Evolutionary conservation across 2,113 vertebrate species (phyloP), one percentile per base, ranked within the genome.

Genomic region (Hippocampus zosterae): DNA sequence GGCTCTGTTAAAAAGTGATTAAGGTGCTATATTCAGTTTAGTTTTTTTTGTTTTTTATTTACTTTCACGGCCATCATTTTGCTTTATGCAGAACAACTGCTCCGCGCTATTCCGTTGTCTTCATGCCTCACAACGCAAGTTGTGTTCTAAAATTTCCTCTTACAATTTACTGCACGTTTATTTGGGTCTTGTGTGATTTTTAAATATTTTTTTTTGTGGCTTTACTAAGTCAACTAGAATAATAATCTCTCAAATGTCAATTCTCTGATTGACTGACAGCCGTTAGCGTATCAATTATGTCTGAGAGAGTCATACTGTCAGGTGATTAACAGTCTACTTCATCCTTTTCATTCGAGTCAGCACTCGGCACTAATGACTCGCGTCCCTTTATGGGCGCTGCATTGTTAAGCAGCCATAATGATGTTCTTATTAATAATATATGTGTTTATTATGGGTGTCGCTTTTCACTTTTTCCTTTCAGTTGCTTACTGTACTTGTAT

Each of bases 391-490:
- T 76, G 77, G 69, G 71, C 16, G 21, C 63, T 72, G 76, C 75
- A 75, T 75, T 79, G 71, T 82, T 79, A 83, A 77, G 76, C 71
- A 85, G 71, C 67, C 55, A 75, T 82, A 85, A 85, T 82, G 74
- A 87, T 81, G 69, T 70, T 70, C 68, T 86, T 82, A 85, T 84
- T 79, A 79, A 83, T 83, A 84, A 87, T 84, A 53, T 56, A 80
- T 41, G 56, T 57, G 69, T 25, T 77, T 81, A 76, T 82, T 84
- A 77, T 75, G 52, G 69, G 48, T 57, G 13, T 55, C 50, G 63
- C 29, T 69, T 52, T 59, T 68, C 40, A 25, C 62, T 42, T 67
- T 33, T 53, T 64, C 29, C 57, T 50, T 23, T 44, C 37, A 65
- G 25, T 59, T 40, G 18, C 33, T 41, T 37, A 62, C 70, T 33